Evolutionary conservation across 2,888 invertebrate genomes (phyloP), one percentile per base, ranked within the genome.

Genomic region (Machimus rusticus): DNA sequence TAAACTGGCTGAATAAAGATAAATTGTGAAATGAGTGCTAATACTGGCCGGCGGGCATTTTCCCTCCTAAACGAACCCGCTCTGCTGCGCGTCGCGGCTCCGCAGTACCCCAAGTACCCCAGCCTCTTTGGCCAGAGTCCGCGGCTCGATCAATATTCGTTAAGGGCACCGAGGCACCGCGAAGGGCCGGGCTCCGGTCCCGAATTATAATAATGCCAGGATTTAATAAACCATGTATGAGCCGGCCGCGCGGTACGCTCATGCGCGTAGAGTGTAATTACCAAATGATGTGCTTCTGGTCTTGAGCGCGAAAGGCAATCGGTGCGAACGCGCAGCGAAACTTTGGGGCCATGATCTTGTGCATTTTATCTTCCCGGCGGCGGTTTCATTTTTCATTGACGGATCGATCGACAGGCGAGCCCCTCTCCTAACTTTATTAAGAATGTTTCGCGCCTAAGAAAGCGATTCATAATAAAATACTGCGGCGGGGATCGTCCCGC

Each of bases 241-340:
- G 14, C 34, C 12, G 19, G 31, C 28, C 14, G 43, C n/a, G 23
- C n/a, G 46, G 79, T 79, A 79, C 79, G 28, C 28, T 34, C 57
- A 57, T 57, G 57, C 57, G 78, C 57, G 82, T 82, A 82, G 82
- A 82, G 82, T 82, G 77, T 86, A 86, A 77, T 86, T 86, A 86
- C 86, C 86, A 86, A 86, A 86, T 86, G 86, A 77, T 86, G 76
- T 86, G 86, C 86, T 85, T 85, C 85, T 85, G 85, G 85, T 85
- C 85, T 85, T 85, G 74, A 74, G 85, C 74, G 37, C n/a, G 74
- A 51, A 51, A 51, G 51, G 51, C 51, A 51, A 16, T 19, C 19
- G 23, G 39, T 34, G 51, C 37, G 55, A 76, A n/a, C 76, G 34
- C 23, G 55, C 5, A 0, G 23, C 57, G 23, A 66, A 79, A 82